Conservation (phyloP, 1,140 invertebrate genomes). For the Brachionus manjavacas region DNA sequence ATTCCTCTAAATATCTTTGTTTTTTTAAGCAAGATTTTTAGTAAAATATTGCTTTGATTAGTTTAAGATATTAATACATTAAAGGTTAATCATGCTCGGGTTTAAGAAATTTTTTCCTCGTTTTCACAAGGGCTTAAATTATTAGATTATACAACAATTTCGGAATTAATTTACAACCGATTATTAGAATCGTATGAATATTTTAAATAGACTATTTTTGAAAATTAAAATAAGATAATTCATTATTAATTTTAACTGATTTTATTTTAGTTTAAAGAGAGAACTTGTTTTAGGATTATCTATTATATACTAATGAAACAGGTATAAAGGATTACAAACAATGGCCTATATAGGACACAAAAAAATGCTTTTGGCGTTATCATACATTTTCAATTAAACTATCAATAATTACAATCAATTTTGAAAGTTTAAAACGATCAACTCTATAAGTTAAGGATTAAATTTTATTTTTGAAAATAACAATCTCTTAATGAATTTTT, state of each 20-base stretch:
- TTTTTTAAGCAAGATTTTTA: not conserved
- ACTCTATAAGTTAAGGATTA: too few species aligned
- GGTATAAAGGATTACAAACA: too few species aligned
- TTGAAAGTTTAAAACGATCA: too few species aligned
- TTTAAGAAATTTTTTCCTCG: not conserved
- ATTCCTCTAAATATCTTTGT: not conserved
- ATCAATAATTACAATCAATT: too few species aligned
- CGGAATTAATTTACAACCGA: not conserved
- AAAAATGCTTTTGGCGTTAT: too few species aligned
- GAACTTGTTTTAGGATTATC: too few species aligned
- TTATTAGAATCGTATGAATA: not conserved
- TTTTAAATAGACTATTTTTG: not conserved
- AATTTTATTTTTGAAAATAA: too few species aligned
- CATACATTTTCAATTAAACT: too few species aligned
- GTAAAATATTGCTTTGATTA: not conserved
- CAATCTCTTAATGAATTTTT: too few species aligned
- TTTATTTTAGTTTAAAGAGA: too few species aligned
- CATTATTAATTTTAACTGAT: not conserved
- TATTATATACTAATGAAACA: too few species aligned
- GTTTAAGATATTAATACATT: slow-evolving; percentile 10
- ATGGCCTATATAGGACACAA: too few species aligned
- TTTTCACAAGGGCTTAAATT: slow-evolving; percentile 14
- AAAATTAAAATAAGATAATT: not conserved
- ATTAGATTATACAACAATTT: slow-evolving; percentile 18
- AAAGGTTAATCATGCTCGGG: slow-evolving; percentile 23